Conservation (phyloP, 2,113 vertebrate species). For the Stigmatopora argus region DNA sequence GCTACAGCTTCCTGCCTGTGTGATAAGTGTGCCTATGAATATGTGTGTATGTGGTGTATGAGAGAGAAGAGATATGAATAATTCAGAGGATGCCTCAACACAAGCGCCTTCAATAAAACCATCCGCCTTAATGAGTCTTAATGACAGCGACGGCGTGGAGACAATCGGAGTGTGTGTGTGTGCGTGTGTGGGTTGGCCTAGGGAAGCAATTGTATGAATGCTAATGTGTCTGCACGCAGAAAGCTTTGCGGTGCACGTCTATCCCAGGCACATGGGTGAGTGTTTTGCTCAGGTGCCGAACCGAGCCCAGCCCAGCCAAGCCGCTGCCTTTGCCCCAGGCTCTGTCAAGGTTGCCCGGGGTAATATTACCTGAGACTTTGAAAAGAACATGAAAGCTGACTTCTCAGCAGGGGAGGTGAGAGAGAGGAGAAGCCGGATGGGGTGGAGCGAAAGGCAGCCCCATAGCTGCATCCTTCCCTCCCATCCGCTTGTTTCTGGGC, state of each 20-base stretch:
- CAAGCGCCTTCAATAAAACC: conserved; percentile 71
- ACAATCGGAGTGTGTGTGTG: conserved; percentile 58
- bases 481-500: conserved; percentile 42
- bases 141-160: conserved; percentile 66
- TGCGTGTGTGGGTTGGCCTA: conserved; percentile 15
- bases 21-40: conserved; percentile 21
- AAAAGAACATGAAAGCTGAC: conserved; percentile 66
- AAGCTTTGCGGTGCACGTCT: conserved; percentile 10
- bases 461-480: conserved; percentile 29
- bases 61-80: conserved; percentile 54
- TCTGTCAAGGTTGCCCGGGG: conserved; percentile 63
- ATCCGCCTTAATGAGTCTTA: conserved; percentile 74
- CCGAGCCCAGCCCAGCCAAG: conserved; percentile 27
- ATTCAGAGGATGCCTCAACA: conserved; percentile 68
- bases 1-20: conserved; percentile 56
- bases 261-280: conserved; percentile 13
- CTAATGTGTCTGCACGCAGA: conserved; percentile 9
- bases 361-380: conserved; percentile 67
- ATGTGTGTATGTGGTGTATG: conserved; percentile 11
- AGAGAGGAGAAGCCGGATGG: conserved; percentile 31
- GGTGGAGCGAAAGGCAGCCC: conserved; percentile 54
- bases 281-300: conserved; percentile 38
- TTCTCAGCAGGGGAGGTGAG: conserved; percentile 59
- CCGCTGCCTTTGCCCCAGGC: conserved; percentile 61
- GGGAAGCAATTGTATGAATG: conserved; percentile 18